Evolutionary conservation across 2,888 invertebrate genomes (phyloP), one percentile per base, ranked within the genome.

Genomic region (Aleiodes alternator): DNA sequence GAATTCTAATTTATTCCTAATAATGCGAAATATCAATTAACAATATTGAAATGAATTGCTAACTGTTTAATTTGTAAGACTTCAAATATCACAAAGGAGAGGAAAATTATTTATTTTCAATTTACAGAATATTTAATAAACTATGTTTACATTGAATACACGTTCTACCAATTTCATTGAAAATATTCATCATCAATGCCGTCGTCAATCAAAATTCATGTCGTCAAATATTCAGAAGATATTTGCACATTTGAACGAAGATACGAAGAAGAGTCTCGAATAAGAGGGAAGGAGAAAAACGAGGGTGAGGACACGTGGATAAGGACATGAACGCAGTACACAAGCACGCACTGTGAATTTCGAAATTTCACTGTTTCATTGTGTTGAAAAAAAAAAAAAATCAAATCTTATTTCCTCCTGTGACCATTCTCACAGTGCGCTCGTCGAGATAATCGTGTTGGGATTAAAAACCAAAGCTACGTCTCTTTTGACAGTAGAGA

Each of bases 241-340:
- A 43, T 2, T 64, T n/a, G 23, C 51, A 51, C 23, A 23, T 23
- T 1, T 23, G 2, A 23, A 23, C 23, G 51, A 51, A 69, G 59
- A 72, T 55, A 48, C 57, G 51, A 29, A 23, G 68, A 61, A 51
- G 68, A 55, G 8, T 38, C 38, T 4, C 5, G 43, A 64, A 38
- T n/a, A 69, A 75, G 76, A 73, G 50, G 69, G 29, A 73, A 73
- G 69, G 55, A 70, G 50, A 51, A 77, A 78, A 77, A 78, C 69
- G 78, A 77, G 81, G 81, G 74, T 80, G 78, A 75, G 78, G 77
- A 73, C 68, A 61, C n/a, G 53, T 29, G 50, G 16, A 70, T 38
- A 53, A 48, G 57, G 38, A 48, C 50, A 55, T 34, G 31, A n/a
- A 53, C 12, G 9, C n/a, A 53, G 12, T 14, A 53, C 53, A 53